Evolutionary conservation across 2,797 vertebrate genomes (phyloP), one percentile per base, ranked within the genome.

Genomic region (Pogoniulus pusillus): DNA sequence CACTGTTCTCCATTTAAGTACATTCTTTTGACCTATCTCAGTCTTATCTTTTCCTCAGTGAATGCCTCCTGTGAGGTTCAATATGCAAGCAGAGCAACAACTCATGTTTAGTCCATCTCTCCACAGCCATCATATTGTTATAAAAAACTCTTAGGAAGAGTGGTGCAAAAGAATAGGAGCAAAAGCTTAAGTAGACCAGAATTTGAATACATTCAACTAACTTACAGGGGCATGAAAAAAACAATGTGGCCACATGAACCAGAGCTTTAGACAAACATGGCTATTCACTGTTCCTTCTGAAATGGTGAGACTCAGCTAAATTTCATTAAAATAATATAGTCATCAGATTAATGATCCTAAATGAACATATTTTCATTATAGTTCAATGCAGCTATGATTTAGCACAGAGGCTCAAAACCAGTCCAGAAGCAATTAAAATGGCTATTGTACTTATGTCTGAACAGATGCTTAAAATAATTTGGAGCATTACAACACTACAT

Each of bases 391-490:
- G 19, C 8, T 55, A 9, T 49, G 14, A 30, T 78, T 80, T 74
- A 65, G 29, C 17, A 32, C 7, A 12, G 66, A 79, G 20, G 35
- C 53, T 51, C 43, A 77, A 66, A 71, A 49, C 4, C 54, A 51
- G 30, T 55, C 24, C 72, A 65, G 80, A 76, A 68, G 5, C 72
- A 85, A 51, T 91, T 82, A 63, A 93, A 89, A 26, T 13, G 45
- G 39, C 18, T 80, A 47, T 37, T 59, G 37, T 71, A 41, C 35
- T 81, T 82, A 17, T 34, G 54, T 81, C 51, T 71, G 77, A 93
- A 68, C 47, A 93, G 5, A 39, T 34, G 58, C 37, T 93, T 85
- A 78, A 86, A 96, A 80, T 58, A 82, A 66, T 91, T 87, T 62
- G 53, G 27, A 84, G 13, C 32, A 57, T 93, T 70, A 74, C 60